Evolutionary conservation across 2,888 invertebrate genomes (phyloP), one percentile per base, ranked within the genome.

Genomic region (Boloria selene): DNA sequence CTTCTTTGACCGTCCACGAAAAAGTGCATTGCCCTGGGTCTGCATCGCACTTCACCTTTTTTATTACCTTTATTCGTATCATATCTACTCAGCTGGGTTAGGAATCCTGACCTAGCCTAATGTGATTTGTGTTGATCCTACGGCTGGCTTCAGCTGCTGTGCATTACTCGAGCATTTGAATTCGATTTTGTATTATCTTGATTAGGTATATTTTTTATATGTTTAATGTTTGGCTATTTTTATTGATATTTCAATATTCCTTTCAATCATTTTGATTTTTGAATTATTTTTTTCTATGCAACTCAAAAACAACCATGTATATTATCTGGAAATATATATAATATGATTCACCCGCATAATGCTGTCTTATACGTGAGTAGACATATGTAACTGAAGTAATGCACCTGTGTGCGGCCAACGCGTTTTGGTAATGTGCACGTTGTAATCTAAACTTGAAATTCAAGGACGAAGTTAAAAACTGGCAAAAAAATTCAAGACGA

Each of bases 361-460:
- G 14, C 4, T 56, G n/a, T 49, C 42, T 26, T 44, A 44, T 50
- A 56, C 14, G 51, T 69, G 56, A 22, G 53, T 54, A 63, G n/a
- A 60, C 64, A 60, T 64, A 64, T 63, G 59, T 53, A 65, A 59
- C 65, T 69, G 69, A 67, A 70, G 63, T 65, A 62, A 52, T 68
- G 64, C 66, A 70, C 65, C 65, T 64, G 65, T 71, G 69, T 73
- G 73, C 70, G 70, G 74, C 73, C 72, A 74, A 74, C 74, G 76
- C 75, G 79, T 81, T 82, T 79, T 75, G 79, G 76, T 78, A 80
- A 80, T 82, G 83, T 81, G 79, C 82, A 75, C 78, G 78, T 72
- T 81, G 86, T 89, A 90, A 90, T 90, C 88, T 90, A 89, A 91
- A 90, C 90, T 88, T 83, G 88, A 89, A 90, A 87, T 88, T 90